Base-by-base conservation (phyloP, 2,888 invertebrate species). In the Thereva unica region DNA sequence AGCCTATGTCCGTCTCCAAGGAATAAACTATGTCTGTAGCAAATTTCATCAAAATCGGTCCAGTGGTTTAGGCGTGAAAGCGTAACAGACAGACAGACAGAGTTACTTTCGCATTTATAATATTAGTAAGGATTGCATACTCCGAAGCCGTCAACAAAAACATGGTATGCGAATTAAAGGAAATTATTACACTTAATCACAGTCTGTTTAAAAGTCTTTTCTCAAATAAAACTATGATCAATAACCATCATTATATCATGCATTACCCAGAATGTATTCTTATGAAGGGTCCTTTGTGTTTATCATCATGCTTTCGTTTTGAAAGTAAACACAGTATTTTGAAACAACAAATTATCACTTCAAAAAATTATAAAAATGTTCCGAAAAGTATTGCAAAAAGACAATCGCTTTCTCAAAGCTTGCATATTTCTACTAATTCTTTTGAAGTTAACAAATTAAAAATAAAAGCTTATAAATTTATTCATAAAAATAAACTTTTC, bases 311-410 rank as follows among this genome's bases (percentile, higher is more conserved):
- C 23, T 9, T 64, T 7, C n/a, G 55, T 5, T 64, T 42, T 7
- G 64, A 64, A 64, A 64, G 64, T 40, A 64, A 64, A 40, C 64
- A 64, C 10, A 64, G 64, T 38, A 6, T 10, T 7, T 54, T 64
- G 10, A 64, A 64, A 12, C 42, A 40, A 12, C 64, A 64, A 55
- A 47, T 64, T 37, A 47, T 64, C 12, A 35, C 4, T 12, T 23
- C 35, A n/a, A 41, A 42, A 5, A 59, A 59, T 52, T 66, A 50
- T 57, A 66, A 66, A 49, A 66, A 66, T 44, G 10, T 66, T 23
- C 66, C 57, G 40, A 66, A 52, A 34, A 64, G 64, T 54, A 47
- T 64, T 6, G 56, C 42, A 3, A 66, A 66, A 40, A 23, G 56
- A 40, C 66, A 66, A 57, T n/a, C 23, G 41, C 44, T 56, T 5